These are phyloP conservation scores for Dryocosmus kuriphilus DNA, from an alignment of 2,888 invertebrate genomes.

Conservation along the genomic window DNA sequence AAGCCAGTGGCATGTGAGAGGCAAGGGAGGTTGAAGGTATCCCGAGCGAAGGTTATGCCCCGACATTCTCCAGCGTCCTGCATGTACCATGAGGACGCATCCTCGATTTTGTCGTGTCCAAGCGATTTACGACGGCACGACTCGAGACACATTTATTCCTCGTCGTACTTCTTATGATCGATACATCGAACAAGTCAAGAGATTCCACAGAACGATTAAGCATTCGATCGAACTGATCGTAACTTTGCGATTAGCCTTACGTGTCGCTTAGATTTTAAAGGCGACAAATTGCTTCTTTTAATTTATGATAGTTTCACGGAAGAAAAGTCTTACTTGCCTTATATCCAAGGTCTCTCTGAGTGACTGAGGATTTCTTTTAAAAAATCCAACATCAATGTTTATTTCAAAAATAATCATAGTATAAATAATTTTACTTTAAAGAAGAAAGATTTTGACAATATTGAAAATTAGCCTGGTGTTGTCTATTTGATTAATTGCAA, in stretches of 20 bases:
- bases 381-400: too few relatives aligned
- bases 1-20: slow-evolving; percentile 32
- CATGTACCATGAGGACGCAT: slow-evolving; percentile 46
- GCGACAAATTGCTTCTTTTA: slow-evolving; percentile 1
- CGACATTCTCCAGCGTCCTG: slow-evolving; percentile 50
- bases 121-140: slow-evolving; percentile 49
- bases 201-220: not conserved
- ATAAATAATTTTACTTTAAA: too few relatives aligned
- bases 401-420: too few relatives aligned
- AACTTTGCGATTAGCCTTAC: not conserved
- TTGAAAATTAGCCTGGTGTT: too few relatives aligned
- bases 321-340: too few relatives aligned
- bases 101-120: slow-evolving; percentile 45
- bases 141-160: slow-evolving; percentile 37
- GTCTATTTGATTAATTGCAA: too few relatives aligned
- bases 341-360: too few relatives aligned
- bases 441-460: too few relatives aligned
- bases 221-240: not conserved
- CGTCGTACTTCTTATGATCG: slow-evolving; percentile 50
- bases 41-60: slow-evolving; percentile 47
- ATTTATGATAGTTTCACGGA: not conserved
- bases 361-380: too few relatives aligned
- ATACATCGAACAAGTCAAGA: slow-evolving; percentile 35
- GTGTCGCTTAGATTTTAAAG: not conserved
- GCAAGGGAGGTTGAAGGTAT: slow-evolving; percentile 8